A percentile compares a stretch with the other conserved stretches of the same genome.
phyloP scores from a whole-genome alignment of 2,888 invertebrate genomes.

The Pedicia rivosa region DNA sequence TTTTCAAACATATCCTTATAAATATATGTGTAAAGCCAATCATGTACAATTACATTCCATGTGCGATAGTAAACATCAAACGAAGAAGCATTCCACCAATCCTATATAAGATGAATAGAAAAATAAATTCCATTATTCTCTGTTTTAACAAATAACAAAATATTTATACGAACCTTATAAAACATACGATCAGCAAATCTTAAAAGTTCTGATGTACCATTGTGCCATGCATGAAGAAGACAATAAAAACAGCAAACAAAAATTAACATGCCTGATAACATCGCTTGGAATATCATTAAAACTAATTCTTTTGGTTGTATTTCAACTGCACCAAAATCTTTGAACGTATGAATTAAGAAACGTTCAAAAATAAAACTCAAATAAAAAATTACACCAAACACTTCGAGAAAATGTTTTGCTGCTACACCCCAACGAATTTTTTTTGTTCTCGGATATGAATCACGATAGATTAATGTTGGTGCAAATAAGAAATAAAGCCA shows the following conservation, averaged over 20 bases:
- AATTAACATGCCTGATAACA: slow-evolving; percentile 50
- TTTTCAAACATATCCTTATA: slow-evolving; percentile 50
- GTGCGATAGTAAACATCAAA: slow-evolving; percentile 75
- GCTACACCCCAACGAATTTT: slow-evolving; percentile 55
- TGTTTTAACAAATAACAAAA: too few species aligned
- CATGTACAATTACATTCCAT: slow-evolving; percentile 91
- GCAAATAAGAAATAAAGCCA: slow-evolving; percentile 71
- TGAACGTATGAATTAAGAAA: slow-evolving; percentile 50
- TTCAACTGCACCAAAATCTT: slow-evolving; percentile 38
- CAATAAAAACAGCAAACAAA: slow-evolving; percentile 61
- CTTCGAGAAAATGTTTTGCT: slow-evolving; percentile 48
- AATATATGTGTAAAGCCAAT: slow-evolving; percentile 84
- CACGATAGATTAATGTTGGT: slow-evolving; percentile 45
- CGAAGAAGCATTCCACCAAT: slow-evolving; percentile 91
- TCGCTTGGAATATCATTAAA: slow-evolving; percentile 45
- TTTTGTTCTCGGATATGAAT: slow-evolving; percentile 59
- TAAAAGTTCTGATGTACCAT: slow-evolving; percentile 72
- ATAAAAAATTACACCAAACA: slow-evolving; percentile 51
- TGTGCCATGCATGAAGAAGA: slow-evolving; percentile 72
- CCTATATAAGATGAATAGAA: too few species aligned
- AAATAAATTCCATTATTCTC: too few species aligned
- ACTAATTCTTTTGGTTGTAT: slow-evolving; percentile 31
- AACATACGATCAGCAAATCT: slow-evolving; percentile 66
- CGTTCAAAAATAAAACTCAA: slow-evolving; percentile 60
- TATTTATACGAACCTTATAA: slow-evolving; percentile 63